A percentile compares a stretch with the other conserved stretches of the same genome.
These are phyloP conservation scores for Sphaerodactylus townsendi DNA, from an alignment of 2,113 vertebrate genomes.

Conservation along the genomic window DNA sequence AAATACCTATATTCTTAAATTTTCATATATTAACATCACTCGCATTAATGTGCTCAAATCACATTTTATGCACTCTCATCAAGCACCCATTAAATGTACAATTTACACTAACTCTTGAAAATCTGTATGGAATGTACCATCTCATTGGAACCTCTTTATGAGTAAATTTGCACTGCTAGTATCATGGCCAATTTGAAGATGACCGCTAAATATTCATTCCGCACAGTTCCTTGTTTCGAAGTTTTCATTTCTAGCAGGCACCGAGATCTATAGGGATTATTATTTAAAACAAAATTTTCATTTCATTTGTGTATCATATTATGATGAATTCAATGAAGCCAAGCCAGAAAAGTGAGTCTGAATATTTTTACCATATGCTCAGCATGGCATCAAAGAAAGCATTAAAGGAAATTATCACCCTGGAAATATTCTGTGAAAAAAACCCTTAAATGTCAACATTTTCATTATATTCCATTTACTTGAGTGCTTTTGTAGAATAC, in stretches of 20 bases:
- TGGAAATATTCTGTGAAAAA: conserved; percentile 24
- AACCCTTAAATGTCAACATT: conserved; percentile 37
- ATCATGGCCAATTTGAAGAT: background rate
- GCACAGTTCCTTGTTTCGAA: background rate
- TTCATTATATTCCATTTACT: conserved; percentile 56
- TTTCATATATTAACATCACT: background rate
- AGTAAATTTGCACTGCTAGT: background rate
- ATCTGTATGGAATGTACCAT: background rate
- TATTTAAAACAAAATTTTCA: conserved; percentile 43
- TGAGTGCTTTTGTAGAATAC: conserved; percentile 53
- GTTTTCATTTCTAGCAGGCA: background rate
- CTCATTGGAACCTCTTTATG: background rate
- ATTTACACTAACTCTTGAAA: background rate
- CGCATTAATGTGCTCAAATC: background rate
- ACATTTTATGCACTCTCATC: background rate
- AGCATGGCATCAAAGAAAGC: conserved; percentile 36
- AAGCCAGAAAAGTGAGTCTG: background rate
- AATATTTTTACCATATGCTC: conserved; percentile 28
- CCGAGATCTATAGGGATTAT: conserved; percentile 9
- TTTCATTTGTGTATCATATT: conserved; percentile 24
- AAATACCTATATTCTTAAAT: background rate
- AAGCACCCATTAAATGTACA: background rate
- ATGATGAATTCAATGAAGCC: conserved; percentile 24
- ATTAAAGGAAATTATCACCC: conserved; percentile 47
- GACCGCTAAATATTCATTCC: background rate